Conservation (phyloP, 2,888 invertebrate genomes). For the Rugalucina vietnamica region DNA sequence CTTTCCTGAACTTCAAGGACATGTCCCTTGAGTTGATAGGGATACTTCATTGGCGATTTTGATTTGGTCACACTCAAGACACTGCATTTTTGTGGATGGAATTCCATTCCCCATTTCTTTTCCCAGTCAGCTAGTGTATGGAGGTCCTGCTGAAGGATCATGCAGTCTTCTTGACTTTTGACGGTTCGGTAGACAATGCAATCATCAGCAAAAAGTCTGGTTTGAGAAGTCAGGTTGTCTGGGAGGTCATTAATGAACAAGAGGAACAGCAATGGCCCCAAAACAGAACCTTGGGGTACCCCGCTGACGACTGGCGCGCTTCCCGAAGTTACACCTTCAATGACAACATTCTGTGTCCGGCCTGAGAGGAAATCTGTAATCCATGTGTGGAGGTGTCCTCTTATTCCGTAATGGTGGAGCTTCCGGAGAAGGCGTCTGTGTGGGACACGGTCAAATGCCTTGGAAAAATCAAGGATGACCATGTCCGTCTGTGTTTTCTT, state of each 20-base stretch:
- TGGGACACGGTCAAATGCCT: slow-evolving; percentile 28
- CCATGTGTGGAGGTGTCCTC: background rate
- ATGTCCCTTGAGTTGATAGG: slow-evolving; percentile 15
- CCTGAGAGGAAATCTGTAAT: slow-evolving; percentile 7
- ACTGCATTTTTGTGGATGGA: slow-evolving; percentile 43
- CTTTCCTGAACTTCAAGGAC: background rate
- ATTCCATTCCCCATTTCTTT: slow-evolving; percentile 24
- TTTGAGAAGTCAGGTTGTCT: background rate
- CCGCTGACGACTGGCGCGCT: background rate
- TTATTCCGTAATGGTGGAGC: slow-evolving; percentile 12
- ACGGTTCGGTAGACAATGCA: slow-evolving; percentile 19
- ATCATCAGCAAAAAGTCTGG: slow-evolving; percentile 28
- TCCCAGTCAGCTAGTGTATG: slow-evolving; percentile 17
- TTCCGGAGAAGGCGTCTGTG: slow-evolving; percentile 6
- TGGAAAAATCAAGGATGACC: slow-evolving; percentile 23
- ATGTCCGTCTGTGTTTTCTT: slow-evolving; percentile 16
- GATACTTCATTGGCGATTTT: background rate
- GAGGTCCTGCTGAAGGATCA: slow-evolving; percentile 10
- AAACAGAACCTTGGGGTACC: background rate
- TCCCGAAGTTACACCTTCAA: background rate
- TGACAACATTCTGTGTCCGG: slow-evolving; percentile 18
- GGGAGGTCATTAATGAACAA: slow-evolving; percentile 23
- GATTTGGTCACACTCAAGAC: slow-evolving; percentile 30
- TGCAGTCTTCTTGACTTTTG: background rate
- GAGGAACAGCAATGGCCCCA: slow-evolving; percentile 10